Conservation (phyloP, 92 coral and sea anemone genomes). For the Porites rus region DNA sequence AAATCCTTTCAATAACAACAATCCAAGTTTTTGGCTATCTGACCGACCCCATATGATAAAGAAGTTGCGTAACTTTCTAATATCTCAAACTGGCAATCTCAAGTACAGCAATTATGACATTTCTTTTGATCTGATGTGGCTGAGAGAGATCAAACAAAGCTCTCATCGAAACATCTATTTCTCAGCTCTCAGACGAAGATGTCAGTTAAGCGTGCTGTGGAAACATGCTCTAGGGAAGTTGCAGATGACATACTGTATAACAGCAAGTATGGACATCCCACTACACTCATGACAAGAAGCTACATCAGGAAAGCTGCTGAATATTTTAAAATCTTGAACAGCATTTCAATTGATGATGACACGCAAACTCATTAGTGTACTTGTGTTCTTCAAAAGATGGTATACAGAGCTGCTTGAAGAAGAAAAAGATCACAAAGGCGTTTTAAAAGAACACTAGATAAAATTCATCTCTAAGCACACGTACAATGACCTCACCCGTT, state of each 20-base stretch:
- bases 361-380: not conserved
- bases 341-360: constrained; percentile 2
- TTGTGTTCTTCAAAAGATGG: not conserved
- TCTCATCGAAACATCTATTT: constrained; percentile 35
- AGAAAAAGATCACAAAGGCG: not conserved
- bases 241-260: constrained; percentile 33
- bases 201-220: constrained; percentile 45
- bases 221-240: constrained; percentile 47
- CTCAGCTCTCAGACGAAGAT: constrained; percentile 34
- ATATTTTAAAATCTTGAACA: constrained; percentile 25
- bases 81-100: constrained; percentile 8
- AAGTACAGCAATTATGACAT: not conserved
- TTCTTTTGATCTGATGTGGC: not conserved
- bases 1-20: constrained; percentile 9
- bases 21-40: constrained; percentile 46
- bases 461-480: constrained; percentile 40
- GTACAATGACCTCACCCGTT: constrained; percentile 31
- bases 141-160: not conserved
- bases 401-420: not conserved
- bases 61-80: constrained; percentile 28
- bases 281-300: constrained; percentile 35
- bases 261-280: constrained; percentile 34
- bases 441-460: constrained; percentile 40
- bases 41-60: constrained; percentile 54
- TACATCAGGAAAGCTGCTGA: constrained; percentile 13